Evolutionary conservation across 2,113 vertebrate genomes (phyloP), one percentile per base, ranked within the genome.

Genomic region (Lepus americanus): DNA sequence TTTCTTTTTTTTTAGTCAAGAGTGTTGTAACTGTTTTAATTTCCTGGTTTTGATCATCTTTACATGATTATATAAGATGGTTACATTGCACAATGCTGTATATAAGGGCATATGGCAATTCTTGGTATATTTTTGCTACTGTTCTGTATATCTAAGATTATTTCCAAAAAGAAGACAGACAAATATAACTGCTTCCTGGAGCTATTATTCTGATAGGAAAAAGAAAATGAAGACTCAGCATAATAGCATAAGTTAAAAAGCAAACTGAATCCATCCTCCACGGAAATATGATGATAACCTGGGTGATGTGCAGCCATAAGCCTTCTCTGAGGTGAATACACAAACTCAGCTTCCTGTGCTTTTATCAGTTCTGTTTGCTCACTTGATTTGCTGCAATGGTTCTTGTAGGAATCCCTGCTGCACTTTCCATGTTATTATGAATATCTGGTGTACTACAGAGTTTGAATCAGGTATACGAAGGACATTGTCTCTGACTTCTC

Each of bases 1-100:
- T 78, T 94, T 90, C 33, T 88, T 49, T 44, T 69, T 63, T 20
- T 44, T 81, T 70, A 39, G 27, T 76, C 92, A 39, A 72, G 82
- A 64, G 12, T n/a, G n/a, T 51, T 85, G 73, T 31, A 36, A 2
- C 20, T 91, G 12, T 61, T 85, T 80, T 19, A 31, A 87, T 74
- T 67, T 92, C 55, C 33, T 59, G 9, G 36, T 77, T 92, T 31
- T 82, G 27, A 69, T 31, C 16, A 94, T 51, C 59, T 87, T 25
- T 67, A 22, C 25, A 53, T 67, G 55, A 63, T 72, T 87, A 11
- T 51, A 4, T 78, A 86, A 90, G 1, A 53, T 59, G 39, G 25
- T 84, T 63, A 55, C 33, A 39, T 84, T 31, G 84, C 29, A 39
- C 10, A 19, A 64, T 63, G 61, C 5, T 64, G 72, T 49, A 16